phyloP scores from a whole-genome alignment of 2,797 vertebrate species.

The Clamator glandarius region DNA sequence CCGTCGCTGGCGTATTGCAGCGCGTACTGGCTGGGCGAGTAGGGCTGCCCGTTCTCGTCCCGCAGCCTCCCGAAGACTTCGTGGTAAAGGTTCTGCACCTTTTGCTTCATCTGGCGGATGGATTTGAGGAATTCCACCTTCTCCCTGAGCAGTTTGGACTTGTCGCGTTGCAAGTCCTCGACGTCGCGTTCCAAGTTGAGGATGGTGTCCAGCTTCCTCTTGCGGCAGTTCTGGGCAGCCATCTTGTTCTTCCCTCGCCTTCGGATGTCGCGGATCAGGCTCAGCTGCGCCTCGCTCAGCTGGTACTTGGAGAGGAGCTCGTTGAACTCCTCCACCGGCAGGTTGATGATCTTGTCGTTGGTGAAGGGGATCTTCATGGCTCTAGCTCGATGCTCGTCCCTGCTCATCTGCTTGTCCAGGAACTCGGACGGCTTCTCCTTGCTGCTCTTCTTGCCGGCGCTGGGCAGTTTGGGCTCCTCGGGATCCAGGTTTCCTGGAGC shows the following conservation, averaged over 20 bases:
- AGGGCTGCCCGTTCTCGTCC: slow-evolving; percentile 95
- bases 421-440: slow-evolving; percentile 87
- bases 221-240: slow-evolving; percentile 98
- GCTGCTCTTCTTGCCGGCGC: slow-evolving; percentile 80
- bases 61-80: slow-evolving; percentile 94
- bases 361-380: slow-evolving; percentile 99
- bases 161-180: slow-evolving; percentile 91
- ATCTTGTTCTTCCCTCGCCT: slow-evolving; percentile 98
- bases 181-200: slow-evolving; percentile 96
- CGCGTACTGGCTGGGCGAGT: slow-evolving; percentile 90
- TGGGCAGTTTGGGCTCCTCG: slow-evolving; percentile 82
- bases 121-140: slow-evolving; percentile 95
- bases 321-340: slow-evolving; percentile 98
- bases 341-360: slow-evolving; percentile 98
- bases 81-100: slow-evolving; percentile 95
- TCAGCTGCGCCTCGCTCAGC: slow-evolving; percentile 93
- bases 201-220: slow-evolving; percentile 98
- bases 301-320: slow-evolving; percentile 97
- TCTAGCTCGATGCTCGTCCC: slow-evolving; percentile 93
- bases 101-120: slow-evolving; percentile 98
- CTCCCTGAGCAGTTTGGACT: slow-evolving; percentile 92
- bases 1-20: slow-evolving; percentile 94
- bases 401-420: slow-evolving; percentile 92
- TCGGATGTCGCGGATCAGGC: slow-evolving; percentile 95
- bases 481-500: slow-evolving; percentile 80